Evolutionary conservation across 2,113 vertebrate genomes (phyloP), one percentile per base, ranked within the genome.

Genomic region (Neodon shergylaensis): DNA sequence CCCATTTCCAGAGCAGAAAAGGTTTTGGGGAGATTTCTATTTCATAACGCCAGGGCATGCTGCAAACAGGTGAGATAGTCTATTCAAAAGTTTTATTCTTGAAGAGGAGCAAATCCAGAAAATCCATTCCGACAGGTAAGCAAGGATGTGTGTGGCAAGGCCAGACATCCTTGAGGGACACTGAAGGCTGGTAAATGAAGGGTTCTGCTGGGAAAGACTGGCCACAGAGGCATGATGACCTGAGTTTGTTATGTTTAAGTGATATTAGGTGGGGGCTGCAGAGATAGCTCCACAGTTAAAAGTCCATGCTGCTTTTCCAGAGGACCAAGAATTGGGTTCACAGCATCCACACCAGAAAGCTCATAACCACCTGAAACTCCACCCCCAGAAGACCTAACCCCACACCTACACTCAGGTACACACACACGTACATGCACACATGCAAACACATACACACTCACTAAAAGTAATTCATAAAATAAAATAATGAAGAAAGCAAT

Each of bases 71-170:
- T 58, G 92, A 95, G 10, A 28, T 31, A 36, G 11, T 86, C 61
- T 83, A 52, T 52, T 84, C 44, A 74, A 90, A 92, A 97, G 61
- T 76, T 88, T 72, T 65, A 36, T 58, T 96, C 82, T 96, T 13
- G 66, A 81, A 19, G 54, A 95, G 47, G 36, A 95, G 16, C 12
- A 26, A 49, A 54, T 92, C 47, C 93, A 77, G 63, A 73, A 92
- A 97, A 94, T 95, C 61, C 81, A 83, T 82, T 91, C 78, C n/a
- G 1, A 82, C 19, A 81, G 77, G 28, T 93, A 39, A 58, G 39
- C 66, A 79, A 74, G 44, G 33, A 12, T 47, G 9, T 85, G 16
- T 47, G 5, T 63, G 0, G 17, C 13, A 8, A 87, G 19, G 33
- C 42, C 19, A 65, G 33, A 0, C 33, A 44, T 9, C 82, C 74